These are phyloP conservation scores for Drosophila emarginata DNA, from an alignment of 2,888 invertebrate genomes.

Conservation along the genomic window DNA sequence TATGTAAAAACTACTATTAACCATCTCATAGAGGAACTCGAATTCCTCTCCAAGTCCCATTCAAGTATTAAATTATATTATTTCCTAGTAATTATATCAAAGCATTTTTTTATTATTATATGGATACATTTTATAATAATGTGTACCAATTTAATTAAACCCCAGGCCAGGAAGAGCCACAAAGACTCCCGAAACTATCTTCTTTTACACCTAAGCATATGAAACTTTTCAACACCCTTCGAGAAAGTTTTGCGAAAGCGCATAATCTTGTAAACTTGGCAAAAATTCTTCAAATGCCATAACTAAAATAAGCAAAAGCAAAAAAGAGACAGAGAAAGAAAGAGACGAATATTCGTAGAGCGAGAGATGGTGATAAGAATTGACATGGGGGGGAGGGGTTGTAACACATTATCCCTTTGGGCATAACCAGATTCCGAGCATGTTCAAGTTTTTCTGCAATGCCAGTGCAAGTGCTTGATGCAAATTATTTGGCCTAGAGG, in stretches of 20 bases:
- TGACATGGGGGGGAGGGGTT: neutral
- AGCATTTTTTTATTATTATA: no score
- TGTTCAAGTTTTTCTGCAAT: constrained; percentile 37
- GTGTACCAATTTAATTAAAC: constrained; percentile 61
- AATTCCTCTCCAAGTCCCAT: no score
- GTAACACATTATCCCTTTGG: constrained; percentile 51
- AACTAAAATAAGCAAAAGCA: constrained; percentile 70
- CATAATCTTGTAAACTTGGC: constrained; percentile 77
- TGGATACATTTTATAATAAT: neutral
- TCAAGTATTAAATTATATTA: no score
- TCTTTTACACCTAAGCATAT: constrained; percentile 49
- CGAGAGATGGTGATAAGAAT: neutral
- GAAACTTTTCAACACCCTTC: constrained; percentile 52
- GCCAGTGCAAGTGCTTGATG: constrained; percentile 74
- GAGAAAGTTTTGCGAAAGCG: constrained; percentile 61
- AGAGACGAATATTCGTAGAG: constrained; percentile 7
- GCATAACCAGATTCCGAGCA: constrained; percentile 56
- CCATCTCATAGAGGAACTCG: no score
- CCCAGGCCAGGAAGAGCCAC: constrained; percentile 32
- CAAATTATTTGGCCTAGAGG: constrained; percentile 77
- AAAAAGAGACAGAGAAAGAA: constrained; percentile 7
- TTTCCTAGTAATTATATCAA: no score
- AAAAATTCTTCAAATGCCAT: constrained; percentile 71
- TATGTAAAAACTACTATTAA: no score
- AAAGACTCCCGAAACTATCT: constrained; percentile 16